Evolutionary conservation across 2,797 vertebrate species (phyloP).

Genomic region (Poecile montanus): DNA sequence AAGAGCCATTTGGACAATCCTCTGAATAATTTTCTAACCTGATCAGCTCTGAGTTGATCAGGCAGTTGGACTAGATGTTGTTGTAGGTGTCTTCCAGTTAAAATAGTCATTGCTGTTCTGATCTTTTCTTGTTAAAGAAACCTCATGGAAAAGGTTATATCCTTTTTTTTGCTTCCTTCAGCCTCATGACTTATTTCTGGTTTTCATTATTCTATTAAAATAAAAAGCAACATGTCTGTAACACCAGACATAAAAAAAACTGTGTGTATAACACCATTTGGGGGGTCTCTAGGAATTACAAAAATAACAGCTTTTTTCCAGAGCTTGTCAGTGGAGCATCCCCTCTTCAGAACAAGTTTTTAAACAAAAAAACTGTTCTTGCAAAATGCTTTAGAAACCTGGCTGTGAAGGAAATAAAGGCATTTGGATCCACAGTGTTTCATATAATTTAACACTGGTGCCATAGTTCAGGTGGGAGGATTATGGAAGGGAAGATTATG

Average conservation of each 20-base stretch:
- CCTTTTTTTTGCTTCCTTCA: background rate
- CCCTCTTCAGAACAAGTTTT: background rate
- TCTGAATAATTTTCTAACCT: background rate
- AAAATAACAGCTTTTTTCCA: background rate
- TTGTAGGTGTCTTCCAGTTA: background rate
- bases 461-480: background rate
- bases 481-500: background rate
- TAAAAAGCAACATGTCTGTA: background rate
- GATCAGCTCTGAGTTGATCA: background rate
- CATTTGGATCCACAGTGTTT: background rate
- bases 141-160: background rate
- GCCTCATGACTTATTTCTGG: background rate
- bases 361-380: background rate
- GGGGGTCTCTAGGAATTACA: background rate
- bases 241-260: background rate
- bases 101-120: background rate
- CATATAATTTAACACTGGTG: background rate
- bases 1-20: background rate
- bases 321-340: background rate
- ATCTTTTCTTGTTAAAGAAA: background rate
- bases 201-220: background rate
- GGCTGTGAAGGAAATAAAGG: background rate
- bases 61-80: background rate
- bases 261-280: background rate
- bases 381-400: background rate